A percentile compares a stretch with the other conserved stretches of the same genome.
Conservation (phyloP, 37 sponge, comb jelly and placozoan species). For the Aplysina aerophoba region DNA sequence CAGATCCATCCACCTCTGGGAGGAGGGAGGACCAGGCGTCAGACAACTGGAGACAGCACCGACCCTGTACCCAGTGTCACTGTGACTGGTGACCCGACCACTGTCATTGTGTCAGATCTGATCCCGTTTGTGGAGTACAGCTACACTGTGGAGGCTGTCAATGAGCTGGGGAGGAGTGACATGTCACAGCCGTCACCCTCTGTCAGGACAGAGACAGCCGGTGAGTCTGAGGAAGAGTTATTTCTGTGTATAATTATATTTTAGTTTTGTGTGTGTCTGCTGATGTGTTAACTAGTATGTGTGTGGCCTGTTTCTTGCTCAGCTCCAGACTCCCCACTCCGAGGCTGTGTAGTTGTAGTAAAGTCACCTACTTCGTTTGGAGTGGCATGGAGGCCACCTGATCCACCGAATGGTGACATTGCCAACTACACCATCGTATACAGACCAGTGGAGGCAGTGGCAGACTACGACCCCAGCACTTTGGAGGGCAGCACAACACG, state of each 20-base stretch:
- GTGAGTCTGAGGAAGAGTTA: slow-evolving; percentile 26
- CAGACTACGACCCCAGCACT: slow-evolving; percentile 9
- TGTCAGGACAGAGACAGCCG: slow-evolving; percentile 43
- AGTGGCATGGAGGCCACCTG: slow-evolving; percentile 19
- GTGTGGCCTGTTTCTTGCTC: not conserved
- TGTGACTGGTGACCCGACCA: not conserved
- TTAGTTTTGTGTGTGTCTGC: too few relatives aligned
- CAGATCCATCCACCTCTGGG: too few relatives aligned
- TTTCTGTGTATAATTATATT: too few relatives aligned
- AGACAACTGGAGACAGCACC: not conserved
- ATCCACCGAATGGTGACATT: slow-evolving; percentile 39
- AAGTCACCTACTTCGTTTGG: slow-evolving; percentile 22
- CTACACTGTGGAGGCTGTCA: slow-evolving; percentile 60
- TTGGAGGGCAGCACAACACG: not conserved
- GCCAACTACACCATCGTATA: slow-evolving; percentile 38
- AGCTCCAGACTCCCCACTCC: slow-evolving; percentile 46
- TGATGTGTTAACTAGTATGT: not conserved
- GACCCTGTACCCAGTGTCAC: not conserved
- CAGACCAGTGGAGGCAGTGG: slow-evolving; percentile 7
- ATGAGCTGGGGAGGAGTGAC: slow-evolving; percentile 57
- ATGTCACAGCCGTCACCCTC: slow-evolving; percentile 24
- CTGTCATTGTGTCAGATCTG: not conserved
- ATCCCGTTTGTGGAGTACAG: slow-evolving; percentile 66
- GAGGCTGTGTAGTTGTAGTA: not conserved
- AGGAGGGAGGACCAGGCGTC: too few relatives aligned